Conservation (phyloP, 1,140 invertebrate genomes). For the Bicyclus anynana region DNA sequence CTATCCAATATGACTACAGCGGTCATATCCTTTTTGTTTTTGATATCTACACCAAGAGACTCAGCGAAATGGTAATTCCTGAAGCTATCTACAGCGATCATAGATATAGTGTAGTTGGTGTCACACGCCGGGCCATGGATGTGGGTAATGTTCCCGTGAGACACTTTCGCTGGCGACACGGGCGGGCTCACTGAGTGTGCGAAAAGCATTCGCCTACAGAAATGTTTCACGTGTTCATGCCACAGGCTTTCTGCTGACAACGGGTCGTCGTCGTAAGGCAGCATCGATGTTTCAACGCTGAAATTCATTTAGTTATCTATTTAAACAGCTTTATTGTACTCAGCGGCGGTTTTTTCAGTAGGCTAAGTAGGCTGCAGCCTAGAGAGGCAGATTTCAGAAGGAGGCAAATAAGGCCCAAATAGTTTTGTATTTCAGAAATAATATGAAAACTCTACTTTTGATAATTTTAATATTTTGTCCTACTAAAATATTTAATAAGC, state of each 20-base stretch:
- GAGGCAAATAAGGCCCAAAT: too few relatives aligned
- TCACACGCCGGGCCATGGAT: slow-evolving; percentile 51
- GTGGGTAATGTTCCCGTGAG: slow-evolving; percentile 35
- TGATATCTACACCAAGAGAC: slow-evolving; percentile 83
- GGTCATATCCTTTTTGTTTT: slow-evolving; percentile 80
- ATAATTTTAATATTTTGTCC: too few relatives aligned
- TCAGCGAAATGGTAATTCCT: slow-evolving; percentile 85
- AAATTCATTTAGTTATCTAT: slow-evolving; percentile 11
- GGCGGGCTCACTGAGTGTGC: slow-evolving; percentile 56
- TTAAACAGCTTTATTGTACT: too few relatives aligned
- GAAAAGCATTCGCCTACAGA: slow-evolving; percentile 66
- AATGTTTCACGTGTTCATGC: slow-evolving; percentile 61
- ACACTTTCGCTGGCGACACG: slow-evolving; percentile 37
- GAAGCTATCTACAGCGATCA: slow-evolving; percentile 85
- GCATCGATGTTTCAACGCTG: slow-evolving; percentile 71
- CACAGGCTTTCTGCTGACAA: slow-evolving; percentile 75
- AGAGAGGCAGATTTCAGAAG: too few relatives aligned
- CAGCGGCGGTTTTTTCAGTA: too few relatives aligned
- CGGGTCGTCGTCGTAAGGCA: slow-evolving; percentile 75
- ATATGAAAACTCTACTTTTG: too few relatives aligned
- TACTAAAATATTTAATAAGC: too few relatives aligned
- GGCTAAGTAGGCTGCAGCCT: too few relatives aligned
- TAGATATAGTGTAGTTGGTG: slow-evolving; percentile 82
- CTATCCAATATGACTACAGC: slow-evolving; percentile 85
- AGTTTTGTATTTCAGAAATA: too few relatives aligned